Evolutionary conservation across 2,113 vertebrate genomes (phyloP), one percentile per base, ranked within the genome.

Genomic region (Paralichthys olivaceus): DNA sequence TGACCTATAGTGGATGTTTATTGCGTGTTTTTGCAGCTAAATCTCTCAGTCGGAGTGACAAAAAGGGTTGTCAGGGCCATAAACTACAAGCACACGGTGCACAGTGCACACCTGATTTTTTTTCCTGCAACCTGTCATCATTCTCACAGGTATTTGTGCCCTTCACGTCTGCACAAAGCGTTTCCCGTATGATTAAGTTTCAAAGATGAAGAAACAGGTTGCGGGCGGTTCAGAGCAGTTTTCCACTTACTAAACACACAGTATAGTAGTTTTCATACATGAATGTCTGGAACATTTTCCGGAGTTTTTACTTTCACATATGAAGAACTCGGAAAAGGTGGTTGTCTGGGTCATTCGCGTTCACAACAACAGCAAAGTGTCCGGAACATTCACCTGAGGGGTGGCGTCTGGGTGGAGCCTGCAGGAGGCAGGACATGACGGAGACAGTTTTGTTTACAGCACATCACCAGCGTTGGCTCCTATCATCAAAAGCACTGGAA

Each of bases 181-280:
- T 45, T 69, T 83, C 66, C 69, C 1, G 1, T 79, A 61, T 83
- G 61, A 76, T 64, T 64, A 63, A 11, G 51, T 82, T 72, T 76
- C 40, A 62, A 63, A 65, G 20, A 28, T 57, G 14, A 70, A 53
- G 72, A 68, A 45, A 19, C 11, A n/a, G 9, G 7, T 6, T 29
- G 60, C 25, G 54, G 60, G 47, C 40, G 15, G 22, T 29, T 74
- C 25, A 20, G 58, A 11, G 5, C 13, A 56, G 28, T 20, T 53
- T 62, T 56, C 47, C 25, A 49, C 43, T 62, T 25, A 29, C 11
- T 45, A 11, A 75, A 17, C 43, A 66, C 12, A 5, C 32, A 12
- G 25, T 9, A 25, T 17, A 19, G 6, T 19, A 15, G 17, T 49
- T 49, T 19, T 6, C 45, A 49, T 5, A 49, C 6, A 8, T 49